Conservation (phyloP, 2,113 vertebrate species). For the Rhabdomys dilectus region DNA sequence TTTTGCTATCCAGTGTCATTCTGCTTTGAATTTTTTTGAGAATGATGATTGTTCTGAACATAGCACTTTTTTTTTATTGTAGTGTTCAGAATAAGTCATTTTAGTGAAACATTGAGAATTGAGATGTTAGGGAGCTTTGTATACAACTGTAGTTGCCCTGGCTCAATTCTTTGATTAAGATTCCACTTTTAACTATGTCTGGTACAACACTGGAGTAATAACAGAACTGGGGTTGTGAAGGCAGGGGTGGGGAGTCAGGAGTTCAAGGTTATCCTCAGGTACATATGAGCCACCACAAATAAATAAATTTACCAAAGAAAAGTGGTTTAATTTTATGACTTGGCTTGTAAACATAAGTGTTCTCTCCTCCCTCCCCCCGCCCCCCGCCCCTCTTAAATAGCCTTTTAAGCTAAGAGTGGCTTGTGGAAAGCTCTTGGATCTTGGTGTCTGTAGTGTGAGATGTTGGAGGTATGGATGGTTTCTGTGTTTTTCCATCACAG, state of each 20-base stretch:
- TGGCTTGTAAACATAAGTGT: constrained; percentile 6
- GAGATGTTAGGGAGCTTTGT: not conserved
- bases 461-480: not conserved
- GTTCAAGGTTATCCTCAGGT: not conserved
- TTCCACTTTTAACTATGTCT: constrained; percentile 8
- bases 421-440: not conserved
- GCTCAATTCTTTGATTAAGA: constrained; percentile 19
- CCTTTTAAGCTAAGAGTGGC: not conserved
- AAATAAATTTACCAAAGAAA: not conserved
- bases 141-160: not conserved
- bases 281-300: not conserved
- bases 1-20: constrained; percentile 2
- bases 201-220: not conserved
- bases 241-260: not conserved
- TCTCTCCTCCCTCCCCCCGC: too few relatives aligned
- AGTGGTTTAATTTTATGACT: not conserved
- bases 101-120: not conserved
- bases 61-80: constrained; percentile 25
- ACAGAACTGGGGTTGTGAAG: not conserved
- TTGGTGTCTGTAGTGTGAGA: not conserved
- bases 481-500: not conserved
- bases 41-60: not conserved
- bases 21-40: constrained; percentile 31
- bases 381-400: not conserved
- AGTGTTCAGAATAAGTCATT: constrained; percentile 44